Evolutionary conservation across 35 echinoderm and acorn worm genomes (phyloP).

Genomic region (Hemicentrotus pulcherrimus): DNA sequence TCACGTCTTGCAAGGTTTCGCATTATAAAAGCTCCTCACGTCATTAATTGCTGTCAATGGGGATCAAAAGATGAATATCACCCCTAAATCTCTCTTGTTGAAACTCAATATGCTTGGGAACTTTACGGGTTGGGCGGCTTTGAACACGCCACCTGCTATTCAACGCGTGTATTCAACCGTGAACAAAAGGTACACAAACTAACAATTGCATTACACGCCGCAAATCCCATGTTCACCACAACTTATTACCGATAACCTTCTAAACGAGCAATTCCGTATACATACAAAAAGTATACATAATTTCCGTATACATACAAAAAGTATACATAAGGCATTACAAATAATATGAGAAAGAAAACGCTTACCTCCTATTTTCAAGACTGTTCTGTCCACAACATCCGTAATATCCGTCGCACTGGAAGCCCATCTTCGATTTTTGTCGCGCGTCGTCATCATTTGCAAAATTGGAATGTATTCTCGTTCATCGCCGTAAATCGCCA

Average conservation of each 20-base stretch:
- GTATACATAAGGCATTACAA: constrained; percentile 13
- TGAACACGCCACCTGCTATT: constrained; percentile 19
- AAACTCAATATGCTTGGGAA: neutral
- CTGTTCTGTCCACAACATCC: neutral
- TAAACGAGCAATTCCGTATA: neutral
- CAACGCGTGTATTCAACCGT: neutral
- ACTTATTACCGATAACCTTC: neutral
- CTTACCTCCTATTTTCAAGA: constrained; percentile 21
- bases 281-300: no score
- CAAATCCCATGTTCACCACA: neutral
- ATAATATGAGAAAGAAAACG: neutral
- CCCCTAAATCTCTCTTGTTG: neutral
- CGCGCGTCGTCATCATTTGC: neutral
- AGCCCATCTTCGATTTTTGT: neutral
- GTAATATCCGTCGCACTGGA: constrained; percentile 15
- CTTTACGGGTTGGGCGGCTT: neutral
- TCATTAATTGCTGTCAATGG: constrained; percentile 25
- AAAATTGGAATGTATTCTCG: constrained; percentile 38
- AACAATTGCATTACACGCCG: neutral
- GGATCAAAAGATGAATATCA: constrained; percentile 1
- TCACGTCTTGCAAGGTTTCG: neutral
- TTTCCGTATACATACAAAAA: no score
- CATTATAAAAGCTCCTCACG: neutral
- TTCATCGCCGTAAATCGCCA: constrained; percentile 26
- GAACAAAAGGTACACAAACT: constrained; percentile 22